A percentile compares a stretch with the other conserved stretches of the same genome.
phyloP scores from a whole-genome alignment of 2,888 invertebrate genomes.

The Hyalella azteca region DNA sequence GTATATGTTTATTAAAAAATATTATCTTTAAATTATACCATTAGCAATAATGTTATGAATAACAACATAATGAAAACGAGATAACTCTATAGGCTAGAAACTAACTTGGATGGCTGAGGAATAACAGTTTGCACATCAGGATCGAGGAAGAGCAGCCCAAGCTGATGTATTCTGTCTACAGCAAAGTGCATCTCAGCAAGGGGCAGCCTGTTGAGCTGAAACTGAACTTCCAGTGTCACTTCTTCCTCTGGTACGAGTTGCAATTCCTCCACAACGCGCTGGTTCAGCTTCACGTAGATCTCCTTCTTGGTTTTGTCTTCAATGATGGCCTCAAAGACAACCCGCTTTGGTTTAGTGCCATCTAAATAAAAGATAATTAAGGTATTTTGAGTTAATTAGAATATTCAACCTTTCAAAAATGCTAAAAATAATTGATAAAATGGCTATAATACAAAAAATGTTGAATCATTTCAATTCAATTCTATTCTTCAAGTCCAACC shows the following conservation, averaged over 20 bases:
- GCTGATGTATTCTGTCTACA: constrained; percentile 76
- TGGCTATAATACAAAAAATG: too few species aligned
- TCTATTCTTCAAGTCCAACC: too few species aligned
- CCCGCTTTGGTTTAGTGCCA: constrained; percentile 28
- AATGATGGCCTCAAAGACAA: constrained; percentile 76
- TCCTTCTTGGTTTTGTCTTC: constrained; percentile 80
- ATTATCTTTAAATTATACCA: too few species aligned
- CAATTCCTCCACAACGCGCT: constrained; percentile 71
- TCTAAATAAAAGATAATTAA: background rate
- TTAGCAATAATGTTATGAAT: too few species aligned
- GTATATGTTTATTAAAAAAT: too few species aligned
- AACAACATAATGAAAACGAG: too few species aligned
- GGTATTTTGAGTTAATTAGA: too few species aligned
- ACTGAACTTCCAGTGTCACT: constrained; percentile 76
- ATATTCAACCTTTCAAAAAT: too few species aligned
- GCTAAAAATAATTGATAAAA: too few species aligned
- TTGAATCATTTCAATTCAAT: too few species aligned
- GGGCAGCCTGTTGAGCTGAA: constrained; percentile 78
- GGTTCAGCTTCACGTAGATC: constrained; percentile 76
- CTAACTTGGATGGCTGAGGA: constrained; percentile 62
- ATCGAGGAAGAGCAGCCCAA: constrained; percentile 76
- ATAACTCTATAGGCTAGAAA: too few species aligned
- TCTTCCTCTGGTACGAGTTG: constrained; percentile 71
- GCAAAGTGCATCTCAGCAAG: constrained; percentile 86
- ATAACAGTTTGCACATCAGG: constrained; percentile 71